A percentile compares a stretch with the other conserved stretches of the same genome.
Evolutionary conservation across 2,888 invertebrate species (phyloP).

Genomic region (Agrochola lota): DNA sequence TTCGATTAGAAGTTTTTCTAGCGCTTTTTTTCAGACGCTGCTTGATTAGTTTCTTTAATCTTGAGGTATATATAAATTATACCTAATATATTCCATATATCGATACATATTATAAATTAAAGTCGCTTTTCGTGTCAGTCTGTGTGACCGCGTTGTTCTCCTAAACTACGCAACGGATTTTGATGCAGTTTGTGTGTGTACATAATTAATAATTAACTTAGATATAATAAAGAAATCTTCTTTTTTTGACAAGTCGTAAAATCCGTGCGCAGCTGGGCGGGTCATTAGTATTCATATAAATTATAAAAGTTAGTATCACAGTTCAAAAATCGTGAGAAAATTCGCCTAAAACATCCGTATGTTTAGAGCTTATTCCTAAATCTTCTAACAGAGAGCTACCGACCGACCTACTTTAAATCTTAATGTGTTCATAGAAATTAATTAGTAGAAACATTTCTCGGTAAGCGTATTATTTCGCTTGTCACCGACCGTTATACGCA

Average conservation of each 20-base stretch:
- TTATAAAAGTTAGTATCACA: slow-evolving; percentile 1
- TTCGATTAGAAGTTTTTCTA: not conserved
- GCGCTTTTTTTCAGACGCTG: not conserved
- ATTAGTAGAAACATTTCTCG: slow-evolving; percentile 70
- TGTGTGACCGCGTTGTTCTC: not conserved
- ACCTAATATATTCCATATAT: too few relatives aligned
- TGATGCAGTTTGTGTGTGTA: too few relatives aligned
- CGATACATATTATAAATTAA: too few relatives aligned
- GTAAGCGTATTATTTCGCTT: slow-evolving; percentile 75
- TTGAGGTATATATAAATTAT: too few relatives aligned
- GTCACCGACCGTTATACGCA: slow-evolving; percentile 78
- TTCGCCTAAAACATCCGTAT: slow-evolving; percentile 18
- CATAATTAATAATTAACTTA: too few relatives aligned
- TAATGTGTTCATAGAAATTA: slow-evolving; percentile 76
- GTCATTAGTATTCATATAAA: not conserved
- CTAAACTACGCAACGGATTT: too few relatives aligned
- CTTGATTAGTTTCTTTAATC: not conserved
- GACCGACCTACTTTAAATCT: slow-evolving; percentile 67
- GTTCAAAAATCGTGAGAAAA: slow-evolving; percentile 54
- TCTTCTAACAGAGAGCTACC: slow-evolving; percentile 31
- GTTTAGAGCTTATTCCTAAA: slow-evolving; percentile 24
- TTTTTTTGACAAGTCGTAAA: too few relatives aligned
- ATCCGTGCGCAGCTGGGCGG: too few relatives aligned
- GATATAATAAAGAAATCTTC: too few relatives aligned
- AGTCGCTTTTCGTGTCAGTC: not conserved